phyloP scores from a whole-genome alignment of 2,797 vertebrate species.

The Sylvilagus floridanus region DNA sequence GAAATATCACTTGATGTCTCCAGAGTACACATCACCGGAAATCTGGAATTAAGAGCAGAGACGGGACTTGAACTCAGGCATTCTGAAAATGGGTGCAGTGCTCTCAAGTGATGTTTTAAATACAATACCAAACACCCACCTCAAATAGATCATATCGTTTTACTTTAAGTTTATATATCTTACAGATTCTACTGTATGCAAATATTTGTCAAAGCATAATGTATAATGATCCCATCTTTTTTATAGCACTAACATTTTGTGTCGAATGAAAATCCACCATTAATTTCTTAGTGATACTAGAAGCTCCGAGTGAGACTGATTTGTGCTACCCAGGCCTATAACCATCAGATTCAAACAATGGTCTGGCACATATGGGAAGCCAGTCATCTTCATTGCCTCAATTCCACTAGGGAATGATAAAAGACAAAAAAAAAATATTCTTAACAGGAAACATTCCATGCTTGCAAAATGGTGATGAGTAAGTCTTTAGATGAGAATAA shows the following conservation, averaged over 20 bases:
- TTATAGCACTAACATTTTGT: background rate
- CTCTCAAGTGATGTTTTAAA: no score
- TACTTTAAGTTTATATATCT: background rate
- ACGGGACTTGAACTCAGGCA: no score
- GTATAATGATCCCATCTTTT: background rate
- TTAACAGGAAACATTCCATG: constrained; percentile 13
- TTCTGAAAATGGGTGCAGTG: no score
- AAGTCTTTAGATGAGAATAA: constrained; percentile 49
- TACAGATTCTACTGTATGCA: background rate
- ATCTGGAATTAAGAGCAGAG: no score
- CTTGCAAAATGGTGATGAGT: background rate
- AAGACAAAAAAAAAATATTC: constrained; percentile 46
- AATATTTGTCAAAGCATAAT: background rate
- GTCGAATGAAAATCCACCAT: background rate
- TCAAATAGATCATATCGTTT: background rate
- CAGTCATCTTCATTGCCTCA: background rate
- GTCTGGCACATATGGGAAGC: constrained; percentile 36
- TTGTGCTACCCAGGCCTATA: background rate
- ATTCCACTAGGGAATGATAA: constrained; percentile 57
- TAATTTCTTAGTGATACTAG: background rate
- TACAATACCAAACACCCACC: no score
- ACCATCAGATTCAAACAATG: constrained; percentile 13
- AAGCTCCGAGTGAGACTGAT: background rate
- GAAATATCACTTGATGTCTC: no score
- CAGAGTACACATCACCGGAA: no score